Evolutionary conservation across 2,888 invertebrate species (phyloP).

Genomic region (Orgyia antiqua): DNA sequence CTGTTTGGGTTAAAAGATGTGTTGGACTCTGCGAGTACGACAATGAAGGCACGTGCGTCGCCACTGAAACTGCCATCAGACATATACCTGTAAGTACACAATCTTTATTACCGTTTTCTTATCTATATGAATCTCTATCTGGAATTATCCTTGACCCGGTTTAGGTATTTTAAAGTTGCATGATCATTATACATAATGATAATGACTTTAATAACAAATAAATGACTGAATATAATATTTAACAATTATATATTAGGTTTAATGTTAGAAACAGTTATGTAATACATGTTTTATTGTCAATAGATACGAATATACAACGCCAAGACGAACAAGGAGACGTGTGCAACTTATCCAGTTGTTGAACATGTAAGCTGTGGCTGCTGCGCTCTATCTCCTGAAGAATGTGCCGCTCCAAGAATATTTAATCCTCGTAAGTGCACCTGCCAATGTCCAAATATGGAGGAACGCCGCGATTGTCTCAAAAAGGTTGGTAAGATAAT

Average conservation of each 20-base stretch:
- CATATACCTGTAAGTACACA: slow-evolving; percentile 56
- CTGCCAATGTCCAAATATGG: slow-evolving; percentile 67
- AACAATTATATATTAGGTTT: not conserved
- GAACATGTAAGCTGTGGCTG: slow-evolving; percentile 63
- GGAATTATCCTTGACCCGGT: slow-evolving; percentile 60
- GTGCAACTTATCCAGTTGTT: slow-evolving; percentile 53
- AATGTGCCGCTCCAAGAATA: slow-evolving; percentile 49
- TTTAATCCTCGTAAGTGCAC: slow-evolving; percentile 72
- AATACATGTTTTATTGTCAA: slow-evolving; percentile 15
- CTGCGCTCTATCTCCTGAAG: slow-evolving; percentile 42
- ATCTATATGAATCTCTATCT: slow-evolving; percentile 18
- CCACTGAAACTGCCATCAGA: slow-evolving; percentile 41
- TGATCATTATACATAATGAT: slow-evolving; percentile 30
- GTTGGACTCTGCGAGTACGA: slow-evolving; percentile 62
- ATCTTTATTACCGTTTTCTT: not conserved
- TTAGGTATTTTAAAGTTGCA: slow-evolving; percentile 30
- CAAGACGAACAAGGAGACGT: slow-evolving; percentile 57
- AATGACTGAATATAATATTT: slow-evolving; percentile 1
- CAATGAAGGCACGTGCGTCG: slow-evolving; percentile 48
- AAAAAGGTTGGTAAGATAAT: slow-evolving; percentile 71
- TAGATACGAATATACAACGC: slow-evolving; percentile 63
- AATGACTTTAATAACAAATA: slow-evolving; percentile 26
- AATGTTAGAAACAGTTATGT: not conserved
- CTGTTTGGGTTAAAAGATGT: slow-evolving; percentile 68
- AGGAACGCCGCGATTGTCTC: slow-evolving; percentile 58